A percentile compares a stretch with the other conserved stretches of the same genome.
phyloP scores from a whole-genome alignment of 2,797 vertebrate species.

The Spondyliosoma cantharus region DNA sequence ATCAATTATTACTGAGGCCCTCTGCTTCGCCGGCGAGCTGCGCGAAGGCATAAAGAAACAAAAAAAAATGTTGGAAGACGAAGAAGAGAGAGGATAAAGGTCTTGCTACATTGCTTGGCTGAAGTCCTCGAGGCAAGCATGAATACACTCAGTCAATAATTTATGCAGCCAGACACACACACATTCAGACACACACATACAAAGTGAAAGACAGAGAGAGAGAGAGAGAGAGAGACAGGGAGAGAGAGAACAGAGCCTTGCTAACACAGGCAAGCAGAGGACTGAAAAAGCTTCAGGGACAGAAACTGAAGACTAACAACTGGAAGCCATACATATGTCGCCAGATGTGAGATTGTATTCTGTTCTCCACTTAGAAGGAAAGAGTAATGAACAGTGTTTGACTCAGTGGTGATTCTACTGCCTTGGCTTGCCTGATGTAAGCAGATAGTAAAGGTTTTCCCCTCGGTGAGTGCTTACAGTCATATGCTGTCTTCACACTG shows the following conservation, averaged over 20 bases:
- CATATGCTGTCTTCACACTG: slow-evolving; percentile 78
- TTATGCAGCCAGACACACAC: slow-evolving; percentile 74
- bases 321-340: slow-evolving; percentile 61
- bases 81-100: slow-evolving; percentile 65
- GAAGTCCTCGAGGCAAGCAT: slow-evolving; percentile 78
- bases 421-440: slow-evolving; percentile 54
- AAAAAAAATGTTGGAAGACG: slow-evolving; percentile 55
- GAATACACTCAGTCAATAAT: slow-evolving; percentile 83
- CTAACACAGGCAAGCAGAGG: slow-evolving; percentile 51
- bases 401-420: slow-evolving; percentile 50
- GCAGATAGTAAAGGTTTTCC: slow-evolving; percentile 66
- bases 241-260: slow-evolving; percentile 31
- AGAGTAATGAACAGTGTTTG: slow-evolving; percentile 38
- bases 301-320: slow-evolving; percentile 66
- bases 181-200: slow-evolving; percentile 40
- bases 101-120: slow-evolving; percentile 73
- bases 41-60: slow-evolving; percentile 55
- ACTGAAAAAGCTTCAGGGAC: slow-evolving; percentile 66
- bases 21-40: slow-evolving; percentile 42
- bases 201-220: slow-evolving; percentile 52
- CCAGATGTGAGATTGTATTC: slow-evolving; percentile 59
- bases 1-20: slow-evolving; percentile 65
- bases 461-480: slow-evolving; percentile 77
- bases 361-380: slow-evolving; percentile 24
- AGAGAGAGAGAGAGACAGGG: background rate